Evolutionary conservation across 1,140 invertebrate species (phyloP).

Genomic region (Trichonephila clavipes): DNA sequence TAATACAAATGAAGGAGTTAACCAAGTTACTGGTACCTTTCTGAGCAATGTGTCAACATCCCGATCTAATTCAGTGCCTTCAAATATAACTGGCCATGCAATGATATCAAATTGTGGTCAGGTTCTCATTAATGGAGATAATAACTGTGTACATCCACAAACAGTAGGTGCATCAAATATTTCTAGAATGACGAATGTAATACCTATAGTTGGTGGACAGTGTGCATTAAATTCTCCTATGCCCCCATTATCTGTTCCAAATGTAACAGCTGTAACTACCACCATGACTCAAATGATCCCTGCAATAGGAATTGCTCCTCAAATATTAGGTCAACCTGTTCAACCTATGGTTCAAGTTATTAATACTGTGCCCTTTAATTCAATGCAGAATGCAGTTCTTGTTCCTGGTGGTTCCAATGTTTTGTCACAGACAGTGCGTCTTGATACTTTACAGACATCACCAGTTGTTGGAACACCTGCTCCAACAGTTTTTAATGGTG

Average conservation of each 20-base stretch:
- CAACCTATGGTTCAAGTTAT: conserved; percentile 84
- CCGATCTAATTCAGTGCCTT: conserved; percentile 74
- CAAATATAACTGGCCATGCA: conserved; percentile 73
- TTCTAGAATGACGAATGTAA: conserved; percentile 75
- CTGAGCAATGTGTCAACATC: conserved; percentile 72
- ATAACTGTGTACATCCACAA: conserved; percentile 72
- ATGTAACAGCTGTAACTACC: conserved; percentile 87
- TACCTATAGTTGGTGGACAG: conserved; percentile 76
- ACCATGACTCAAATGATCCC: conserved; percentile 86
- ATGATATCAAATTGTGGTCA: conserved; percentile 77
- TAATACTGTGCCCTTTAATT: conserved; percentile 83
- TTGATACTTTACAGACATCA: conserved; percentile 71
- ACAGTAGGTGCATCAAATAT: conserved; percentile 70
- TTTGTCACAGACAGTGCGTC: conserved; percentile 77
- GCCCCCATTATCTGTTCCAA: conserved; percentile 86
- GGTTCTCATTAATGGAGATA: conserved; percentile 73
- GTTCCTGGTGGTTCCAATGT: conserved; percentile 87
- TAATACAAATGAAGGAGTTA: conserved; percentile 42
- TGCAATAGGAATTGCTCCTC: conserved; percentile 83
- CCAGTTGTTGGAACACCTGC: conserved; percentile 64
- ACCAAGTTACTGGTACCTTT: conserved; percentile 60
- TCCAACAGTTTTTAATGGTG: conserved; percentile 71
- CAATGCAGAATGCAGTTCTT: conserved; percentile 86
- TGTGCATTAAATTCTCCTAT: conserved; percentile 81
- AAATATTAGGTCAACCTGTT: conserved; percentile 86